Percentiles rank a stretch among this genome's conserved stretches.
These are phyloP conservation scores for Lysandra bellargus DNA, from an alignment of 2,888 invertebrate genomes.

Conservation along the genomic window DNA sequence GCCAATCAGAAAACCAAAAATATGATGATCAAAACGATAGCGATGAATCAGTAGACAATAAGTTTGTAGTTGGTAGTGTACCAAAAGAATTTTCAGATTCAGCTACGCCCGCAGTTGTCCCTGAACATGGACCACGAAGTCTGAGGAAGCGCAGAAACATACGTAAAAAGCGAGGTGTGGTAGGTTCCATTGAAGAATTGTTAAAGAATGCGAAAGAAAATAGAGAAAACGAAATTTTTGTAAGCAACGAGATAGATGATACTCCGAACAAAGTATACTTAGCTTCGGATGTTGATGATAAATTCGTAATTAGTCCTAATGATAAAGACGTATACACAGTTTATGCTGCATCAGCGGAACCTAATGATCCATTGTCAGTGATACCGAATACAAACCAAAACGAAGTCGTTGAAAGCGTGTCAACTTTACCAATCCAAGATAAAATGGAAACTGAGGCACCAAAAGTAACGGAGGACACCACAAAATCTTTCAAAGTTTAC, in stretches of 20 bases:
- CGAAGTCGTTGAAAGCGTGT: slow-evolving; percentile 65
- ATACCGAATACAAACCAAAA: slow-evolving; percentile 47
- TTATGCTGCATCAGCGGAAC: slow-evolving; percentile 54
- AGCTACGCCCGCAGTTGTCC: slow-evolving; percentile 81
- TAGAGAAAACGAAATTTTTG: slow-evolving; percentile 60
- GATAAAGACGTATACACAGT: slow-evolving; percentile 56
- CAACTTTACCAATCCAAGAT: slow-evolving; percentile 61
- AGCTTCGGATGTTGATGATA: slow-evolving; percentile 12
- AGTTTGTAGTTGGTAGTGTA: slow-evolving; percentile 85
- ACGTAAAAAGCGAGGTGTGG: slow-evolving; percentile 56
- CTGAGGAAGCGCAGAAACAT: slow-evolving; percentile 55
- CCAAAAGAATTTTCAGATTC: slow-evolving; percentile 80
- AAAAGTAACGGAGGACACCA: slow-evolving; percentile 60
- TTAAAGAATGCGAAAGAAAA: slow-evolving; percentile 61
- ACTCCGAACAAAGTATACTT: slow-evolving; percentile 48
- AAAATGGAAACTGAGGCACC: slow-evolving; percentile 50
- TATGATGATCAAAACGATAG: slow-evolving; percentile 56
- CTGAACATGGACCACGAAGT: slow-evolving; percentile 83
- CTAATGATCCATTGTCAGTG: slow-evolving; percentile 47
- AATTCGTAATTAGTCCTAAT: slow-evolving; percentile 40
- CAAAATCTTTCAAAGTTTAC: slow-evolving; percentile 64
- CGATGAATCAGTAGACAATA: slow-evolving; percentile 61
- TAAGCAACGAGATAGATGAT: slow-evolving; percentile 75
- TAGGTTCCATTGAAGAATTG: slow-evolving; percentile 67
- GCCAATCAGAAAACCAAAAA: slow-evolving; percentile 59